These are phyloP conservation scores for Tyto alba DNA, from an alignment of 2,113 vertebrate species.

Conservation along the genomic window DNA sequence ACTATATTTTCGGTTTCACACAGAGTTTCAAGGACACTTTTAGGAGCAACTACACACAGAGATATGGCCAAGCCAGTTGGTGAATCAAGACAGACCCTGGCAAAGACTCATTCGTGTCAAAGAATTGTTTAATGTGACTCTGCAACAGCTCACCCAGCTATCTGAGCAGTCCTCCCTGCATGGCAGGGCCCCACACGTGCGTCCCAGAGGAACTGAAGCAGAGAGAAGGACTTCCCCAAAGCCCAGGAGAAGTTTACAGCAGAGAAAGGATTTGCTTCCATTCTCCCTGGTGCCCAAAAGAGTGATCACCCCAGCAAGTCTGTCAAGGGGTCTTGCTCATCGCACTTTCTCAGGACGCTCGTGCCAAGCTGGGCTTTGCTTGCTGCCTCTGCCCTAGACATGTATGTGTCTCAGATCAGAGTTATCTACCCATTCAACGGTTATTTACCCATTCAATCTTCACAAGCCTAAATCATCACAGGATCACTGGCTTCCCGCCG, in stretches of 20 bases:
- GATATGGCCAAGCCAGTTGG: neutral
- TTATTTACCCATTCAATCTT: neutral
- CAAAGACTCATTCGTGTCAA: neutral
- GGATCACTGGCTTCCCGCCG: neutral
- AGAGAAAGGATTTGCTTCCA: neutral
- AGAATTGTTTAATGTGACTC: neutral
- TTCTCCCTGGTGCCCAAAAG: neutral
- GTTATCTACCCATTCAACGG: neutral
- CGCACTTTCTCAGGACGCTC: neutral
- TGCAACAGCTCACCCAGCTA: neutral
- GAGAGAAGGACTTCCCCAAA: neutral
- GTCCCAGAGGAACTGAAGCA: neutral
- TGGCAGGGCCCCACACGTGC: rapidly evolving
- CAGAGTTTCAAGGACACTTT: neutral
- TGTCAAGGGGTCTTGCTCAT: neutral
- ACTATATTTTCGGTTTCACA: neutral
- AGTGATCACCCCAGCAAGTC: neutral
- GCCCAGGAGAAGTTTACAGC: neutral
- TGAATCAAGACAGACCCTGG: neutral
- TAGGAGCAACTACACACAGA: neutral
- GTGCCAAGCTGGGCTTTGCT: neutral
- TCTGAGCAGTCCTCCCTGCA: neutral
- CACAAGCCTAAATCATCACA: neutral
- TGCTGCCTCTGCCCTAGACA: neutral
- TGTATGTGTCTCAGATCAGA: neutral